Conservation (phyloP, 2,888 invertebrate species). For the Aphelenchoides bicaudatus region DNA sequence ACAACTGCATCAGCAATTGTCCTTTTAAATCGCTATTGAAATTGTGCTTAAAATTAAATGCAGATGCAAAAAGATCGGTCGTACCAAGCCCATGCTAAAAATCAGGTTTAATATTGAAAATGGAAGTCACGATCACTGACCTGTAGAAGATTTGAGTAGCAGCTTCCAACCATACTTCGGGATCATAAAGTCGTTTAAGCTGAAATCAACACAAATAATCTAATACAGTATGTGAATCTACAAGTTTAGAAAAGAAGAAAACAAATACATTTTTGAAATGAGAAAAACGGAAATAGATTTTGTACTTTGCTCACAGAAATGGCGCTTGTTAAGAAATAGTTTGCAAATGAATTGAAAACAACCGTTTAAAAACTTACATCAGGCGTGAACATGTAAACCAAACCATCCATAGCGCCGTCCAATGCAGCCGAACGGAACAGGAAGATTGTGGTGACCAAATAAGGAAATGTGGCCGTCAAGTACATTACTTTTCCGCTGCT, state of each 20-base stretch:
- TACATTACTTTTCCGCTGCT: conserved; percentile 80
- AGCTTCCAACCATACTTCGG: conserved; percentile 89
- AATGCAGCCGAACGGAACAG: conserved; percentile 83
- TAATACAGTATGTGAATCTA: neutral
- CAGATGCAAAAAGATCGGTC: too few species aligned
- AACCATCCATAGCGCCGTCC: conserved; percentile 79
- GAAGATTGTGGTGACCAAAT: conserved; percentile 86
- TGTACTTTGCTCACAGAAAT: neutral
- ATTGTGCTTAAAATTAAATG: too few species aligned
- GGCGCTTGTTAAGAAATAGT: neutral
- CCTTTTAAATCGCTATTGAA: too few species aligned
- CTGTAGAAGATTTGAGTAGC: conserved; percentile 96
- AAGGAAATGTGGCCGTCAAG: conserved; percentile 91
- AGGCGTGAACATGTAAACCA: conserved; percentile 85
- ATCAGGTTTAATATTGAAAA: too few species aligned
- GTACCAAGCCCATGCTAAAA: too few species aligned
- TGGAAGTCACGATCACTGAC: too few species aligned
- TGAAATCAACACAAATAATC: conserved; percentile 61
- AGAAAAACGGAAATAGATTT: neutral
- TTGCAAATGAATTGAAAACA: conserved; percentile 8
- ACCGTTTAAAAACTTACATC: conserved; percentile 68
- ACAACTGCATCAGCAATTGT: too few species aligned
- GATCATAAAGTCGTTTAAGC: conserved; percentile 79
- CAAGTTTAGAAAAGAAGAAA: neutral
- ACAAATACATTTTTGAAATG: too few species aligned